Evolutionary conservation across 2,888 invertebrate species (phyloP), one percentile per base, ranked within the genome.

Genomic region (Eucera pruinosa): DNA sequence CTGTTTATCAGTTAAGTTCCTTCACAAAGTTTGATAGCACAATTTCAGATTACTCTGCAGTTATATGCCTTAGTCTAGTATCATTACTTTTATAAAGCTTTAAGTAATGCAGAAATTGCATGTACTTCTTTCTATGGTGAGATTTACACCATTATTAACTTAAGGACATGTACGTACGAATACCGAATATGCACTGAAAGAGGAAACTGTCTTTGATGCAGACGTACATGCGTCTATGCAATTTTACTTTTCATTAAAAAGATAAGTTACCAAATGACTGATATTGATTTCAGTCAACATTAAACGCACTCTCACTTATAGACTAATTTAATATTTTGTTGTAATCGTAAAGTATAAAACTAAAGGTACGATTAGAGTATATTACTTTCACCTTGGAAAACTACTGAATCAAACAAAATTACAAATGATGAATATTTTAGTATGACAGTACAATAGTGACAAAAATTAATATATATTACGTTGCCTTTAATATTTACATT

Each of bases 1-100:
- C 60, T 81, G 66, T 72, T 74, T 75, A 54, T 80, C 60, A 77
- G 64, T 80, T 55, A 80, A 80, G 72, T 81, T 82, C 78, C 71
- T 86, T 84, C 76, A 88, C 88, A 87, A 83, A 84, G 61, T 71
- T 78, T 60, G 23, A 70, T 80, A 77, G 71, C 64, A 78, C 64
- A 73, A 65, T 39, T 69, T 71, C 72, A 71, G 66, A 67, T 58
- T 20, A 23, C 48, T 74, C 54, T 66, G 68, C 48, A 30, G 48
- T 39, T 72, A 61, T 69, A 78, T 45, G 60, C 43, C 85, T 84
- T 85, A 84, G 52, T 68, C 83, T 85, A 78, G 68, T 66, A 71
- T 82, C 84, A 84, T 84, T 78, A 86, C 41, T 78, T 55, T 71
- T 62, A 73, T 77, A 67, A 76, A 84, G 76, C 70, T 78, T 74